phyloP scores from a whole-genome alignment of 2,113 vertebrate species.

The Leuciscus idus region DNA sequence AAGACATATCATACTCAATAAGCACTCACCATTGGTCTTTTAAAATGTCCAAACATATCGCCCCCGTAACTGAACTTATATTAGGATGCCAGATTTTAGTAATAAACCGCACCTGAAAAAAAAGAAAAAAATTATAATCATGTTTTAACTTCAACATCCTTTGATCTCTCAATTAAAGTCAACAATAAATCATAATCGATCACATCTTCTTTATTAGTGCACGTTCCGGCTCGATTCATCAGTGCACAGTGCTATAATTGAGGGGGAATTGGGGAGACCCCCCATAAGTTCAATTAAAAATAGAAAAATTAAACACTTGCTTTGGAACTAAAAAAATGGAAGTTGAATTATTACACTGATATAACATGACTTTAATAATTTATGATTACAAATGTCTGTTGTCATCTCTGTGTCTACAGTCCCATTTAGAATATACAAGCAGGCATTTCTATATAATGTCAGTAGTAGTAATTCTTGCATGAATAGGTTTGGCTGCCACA shows the following conservation, averaged over 20 bases:
- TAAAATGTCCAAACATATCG: conserved; percentile 99
- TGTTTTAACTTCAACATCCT: neutral
- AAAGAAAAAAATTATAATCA: neutral
- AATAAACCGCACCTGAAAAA: conserved; percentile 94
- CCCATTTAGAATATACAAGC: neutral
- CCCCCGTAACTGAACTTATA: conserved; percentile 98
- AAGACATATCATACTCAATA: neutral
- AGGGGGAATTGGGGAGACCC: too few relatives aligned
- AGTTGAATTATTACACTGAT: neutral
- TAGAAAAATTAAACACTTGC: neutral
- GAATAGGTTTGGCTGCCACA: neutral
- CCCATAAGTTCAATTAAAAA: neutral
- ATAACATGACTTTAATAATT: neutral
- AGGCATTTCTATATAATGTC: neutral
- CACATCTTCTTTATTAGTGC: neutral
- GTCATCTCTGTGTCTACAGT: neutral
- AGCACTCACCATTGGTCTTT: conserved; percentile 97
- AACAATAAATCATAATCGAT: neutral
- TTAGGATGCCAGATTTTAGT: conserved; percentile 99
- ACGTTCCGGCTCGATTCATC: neutral
- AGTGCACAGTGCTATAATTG: too few relatives aligned
- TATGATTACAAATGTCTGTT: neutral
- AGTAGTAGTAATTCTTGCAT: neutral
- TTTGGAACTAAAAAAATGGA: neutral
- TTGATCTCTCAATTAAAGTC: neutral